A percentile compares a stretch with the other conserved stretches of the same genome.
phyloP scores from a whole-genome alignment of 2,888 invertebrate species.

The Sminthurides aquaticus region DNA sequence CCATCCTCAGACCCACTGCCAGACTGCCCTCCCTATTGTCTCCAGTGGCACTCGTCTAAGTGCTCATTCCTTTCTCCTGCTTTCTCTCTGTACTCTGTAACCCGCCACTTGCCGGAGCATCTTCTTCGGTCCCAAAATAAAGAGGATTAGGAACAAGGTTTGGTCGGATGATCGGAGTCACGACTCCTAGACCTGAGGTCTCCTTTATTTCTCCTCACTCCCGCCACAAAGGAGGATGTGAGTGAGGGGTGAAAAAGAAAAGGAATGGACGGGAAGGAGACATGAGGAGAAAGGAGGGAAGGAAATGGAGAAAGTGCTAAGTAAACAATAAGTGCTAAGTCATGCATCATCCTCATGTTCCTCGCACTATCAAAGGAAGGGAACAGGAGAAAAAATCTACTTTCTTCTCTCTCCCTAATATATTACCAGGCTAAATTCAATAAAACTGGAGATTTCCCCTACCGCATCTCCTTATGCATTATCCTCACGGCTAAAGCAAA shows the following conservation, averaged over 20 bases:
- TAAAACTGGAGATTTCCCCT: background rate
- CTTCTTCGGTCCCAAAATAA: too few relatives aligned
- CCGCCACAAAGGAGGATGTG: background rate
- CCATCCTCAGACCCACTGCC: too few relatives aligned
- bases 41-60: too few relatives aligned
- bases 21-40: too few relatives aligned
- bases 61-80: too few relatives aligned
- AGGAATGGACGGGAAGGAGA: background rate
- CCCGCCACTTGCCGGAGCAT: too few relatives aligned
- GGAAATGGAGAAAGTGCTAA: slow-evolving; percentile 5
- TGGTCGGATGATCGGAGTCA: too few relatives aligned
- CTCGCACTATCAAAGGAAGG: background rate
- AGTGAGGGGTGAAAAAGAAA: background rate
- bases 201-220: too few relatives aligned
- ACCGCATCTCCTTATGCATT: background rate
- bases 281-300: background rate
- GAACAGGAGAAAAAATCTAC: background rate
- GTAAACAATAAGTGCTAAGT: slow-evolving; percentile 7
- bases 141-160: too few relatives aligned
- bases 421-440: background rate
- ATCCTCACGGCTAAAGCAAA: background rate
- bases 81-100: too few relatives aligned
- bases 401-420: background rate
- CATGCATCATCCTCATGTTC: slow-evolving; percentile 5
- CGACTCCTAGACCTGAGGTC: too few relatives aligned